phyloP scores from a whole-genome alignment of 1,140 invertebrate species.

The Eumaeus atala region DNA sequence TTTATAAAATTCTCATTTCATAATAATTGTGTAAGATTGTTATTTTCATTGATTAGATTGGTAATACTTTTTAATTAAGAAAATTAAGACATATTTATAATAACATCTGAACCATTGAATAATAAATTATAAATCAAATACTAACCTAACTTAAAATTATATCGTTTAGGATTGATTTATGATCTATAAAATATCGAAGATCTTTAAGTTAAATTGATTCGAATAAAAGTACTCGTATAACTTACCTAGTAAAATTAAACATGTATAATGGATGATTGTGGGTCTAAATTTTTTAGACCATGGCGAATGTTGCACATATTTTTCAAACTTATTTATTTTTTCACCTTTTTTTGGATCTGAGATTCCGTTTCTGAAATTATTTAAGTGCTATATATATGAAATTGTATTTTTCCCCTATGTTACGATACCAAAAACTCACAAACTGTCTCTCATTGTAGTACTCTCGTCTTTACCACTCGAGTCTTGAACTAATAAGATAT shows the following conservation, averaged over 20 bases:
- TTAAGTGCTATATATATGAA: not conserved
- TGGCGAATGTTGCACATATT: constrained; percentile 28
- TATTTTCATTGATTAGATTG: too few relatives aligned
- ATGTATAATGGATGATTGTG: constrained; percentile 35
- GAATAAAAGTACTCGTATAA: constrained; percentile 2
- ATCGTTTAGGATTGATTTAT: too few relatives aligned
- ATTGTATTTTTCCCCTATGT: not conserved
- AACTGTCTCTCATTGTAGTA: constrained; percentile 27
- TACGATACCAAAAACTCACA: constrained; percentile 13
- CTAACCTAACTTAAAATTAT: too few relatives aligned
- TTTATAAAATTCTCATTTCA: too few relatives aligned
- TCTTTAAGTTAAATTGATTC: too few relatives aligned
- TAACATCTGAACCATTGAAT: too few relatives aligned
- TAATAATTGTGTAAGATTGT: too few relatives aligned
- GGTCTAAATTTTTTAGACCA: constrained; percentile 23
- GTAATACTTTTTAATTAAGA: too few relatives aligned
- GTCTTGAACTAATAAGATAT: constrained; percentile 36
- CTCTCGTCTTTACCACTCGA: constrained; percentile 20
- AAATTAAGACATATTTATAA: too few relatives aligned
- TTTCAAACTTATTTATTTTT: constrained; percentile 20
- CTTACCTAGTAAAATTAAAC: constrained; percentile 45
- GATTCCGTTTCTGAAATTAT: not conserved
- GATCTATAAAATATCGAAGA: too few relatives aligned
- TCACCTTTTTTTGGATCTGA: not conserved
- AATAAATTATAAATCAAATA: too few relatives aligned